Percentiles rank a stretch among this genome's conserved stretches.
Evolutionary conservation across 2,113 vertebrate genomes (phyloP).

Genomic region (Panthera leo): DNA sequence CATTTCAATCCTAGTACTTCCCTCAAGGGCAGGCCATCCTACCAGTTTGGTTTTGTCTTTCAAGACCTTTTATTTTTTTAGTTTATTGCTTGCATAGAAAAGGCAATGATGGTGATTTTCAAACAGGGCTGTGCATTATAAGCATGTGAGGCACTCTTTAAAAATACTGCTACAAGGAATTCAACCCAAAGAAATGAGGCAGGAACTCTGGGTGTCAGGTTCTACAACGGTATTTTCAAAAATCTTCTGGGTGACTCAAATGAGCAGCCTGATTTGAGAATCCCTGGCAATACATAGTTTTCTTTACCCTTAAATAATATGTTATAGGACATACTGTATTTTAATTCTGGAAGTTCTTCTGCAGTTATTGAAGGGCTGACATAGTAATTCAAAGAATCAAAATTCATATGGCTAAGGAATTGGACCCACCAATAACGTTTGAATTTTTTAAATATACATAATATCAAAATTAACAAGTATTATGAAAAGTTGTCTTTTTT

Average conservation of each 20-base stretch:
- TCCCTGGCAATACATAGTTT: background rate
- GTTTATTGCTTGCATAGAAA: background rate
- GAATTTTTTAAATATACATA: background rate
- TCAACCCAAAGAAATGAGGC: background rate
- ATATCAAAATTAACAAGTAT: background rate
- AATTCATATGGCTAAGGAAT: background rate
- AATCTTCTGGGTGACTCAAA: background rate
- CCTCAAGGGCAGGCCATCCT: rapidly evolving
- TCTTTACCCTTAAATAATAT: background rate
- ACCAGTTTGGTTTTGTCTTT: background rate
- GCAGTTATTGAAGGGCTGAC: background rate
- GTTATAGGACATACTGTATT: background rate
- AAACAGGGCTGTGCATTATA: background rate
- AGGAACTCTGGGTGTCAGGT: background rate
- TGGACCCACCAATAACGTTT: background rate
- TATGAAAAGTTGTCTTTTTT: background rate
- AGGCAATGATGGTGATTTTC: background rate
- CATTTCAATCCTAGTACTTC: background rate
- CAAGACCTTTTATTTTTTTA: background rate
- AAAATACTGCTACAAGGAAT: background rate
- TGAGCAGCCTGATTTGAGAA: background rate
- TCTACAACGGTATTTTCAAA: background rate
- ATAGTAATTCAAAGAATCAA: background rate
- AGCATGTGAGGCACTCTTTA: background rate
- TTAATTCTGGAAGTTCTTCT: background rate